phyloP scores from a whole-genome alignment of 2,888 invertebrate species.

The Lepidocyrtoides sp. region DNA sequence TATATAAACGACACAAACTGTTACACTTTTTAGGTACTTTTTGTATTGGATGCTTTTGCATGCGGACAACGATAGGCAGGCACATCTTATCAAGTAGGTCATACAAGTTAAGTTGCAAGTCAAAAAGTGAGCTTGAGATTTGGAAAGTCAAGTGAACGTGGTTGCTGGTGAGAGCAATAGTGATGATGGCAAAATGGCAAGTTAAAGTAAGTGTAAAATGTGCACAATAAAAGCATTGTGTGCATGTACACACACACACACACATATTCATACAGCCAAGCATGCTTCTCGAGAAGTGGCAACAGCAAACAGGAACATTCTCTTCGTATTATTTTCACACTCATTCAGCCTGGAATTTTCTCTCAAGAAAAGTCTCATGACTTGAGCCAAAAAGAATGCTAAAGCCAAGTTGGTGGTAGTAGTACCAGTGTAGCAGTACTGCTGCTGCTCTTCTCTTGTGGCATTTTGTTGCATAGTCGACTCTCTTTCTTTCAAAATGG shows the following conservation, averaged over 20 bases:
- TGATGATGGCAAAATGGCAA: conserved; percentile 30
- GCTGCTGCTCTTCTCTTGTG: not conserved
- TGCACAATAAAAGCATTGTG: conserved; percentile 18
- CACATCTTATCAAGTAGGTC: conserved; percentile 30
- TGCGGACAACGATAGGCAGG: not conserved
- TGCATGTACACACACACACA: not conserved
- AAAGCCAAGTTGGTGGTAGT: not conserved
- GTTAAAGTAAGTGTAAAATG: conserved; percentile 36
- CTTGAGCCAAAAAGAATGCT: not conserved
- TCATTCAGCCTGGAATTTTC: conserved; percentile 33
- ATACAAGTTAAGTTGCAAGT: conserved; percentile 54
- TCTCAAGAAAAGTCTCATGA: conserved; percentile 18
- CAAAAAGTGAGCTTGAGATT: conserved; percentile 50
- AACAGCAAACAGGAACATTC: not conserved
- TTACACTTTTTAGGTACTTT: conserved; percentile 25
- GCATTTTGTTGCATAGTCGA: not conserved
- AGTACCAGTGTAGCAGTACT: not conserved
- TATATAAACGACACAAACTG: not conserved
- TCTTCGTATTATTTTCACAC: conserved; percentile 17
- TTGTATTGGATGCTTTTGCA: not conserved
- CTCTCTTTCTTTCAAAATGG: not conserved
- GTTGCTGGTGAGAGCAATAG: not conserved
- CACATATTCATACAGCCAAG: not conserved
- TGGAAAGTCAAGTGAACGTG: conserved; percentile 45
- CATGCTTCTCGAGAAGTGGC: not conserved